Evolutionary conservation across 2,888 invertebrate genomes (phyloP).

Genomic region (Melinaea marsaeus): DNA sequence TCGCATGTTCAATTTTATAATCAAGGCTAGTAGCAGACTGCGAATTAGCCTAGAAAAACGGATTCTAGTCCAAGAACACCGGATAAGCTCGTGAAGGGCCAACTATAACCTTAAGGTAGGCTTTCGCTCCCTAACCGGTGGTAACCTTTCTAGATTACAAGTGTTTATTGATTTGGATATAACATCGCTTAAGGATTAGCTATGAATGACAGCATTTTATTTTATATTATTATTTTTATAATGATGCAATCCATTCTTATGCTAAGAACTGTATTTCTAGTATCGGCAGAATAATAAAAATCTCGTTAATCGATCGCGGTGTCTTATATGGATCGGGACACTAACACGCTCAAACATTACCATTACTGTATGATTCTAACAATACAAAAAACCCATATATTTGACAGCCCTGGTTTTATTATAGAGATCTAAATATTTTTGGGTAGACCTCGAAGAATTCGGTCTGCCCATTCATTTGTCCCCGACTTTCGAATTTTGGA

Average conservation of each 20-base stretch:
- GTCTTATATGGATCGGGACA: slow-evolving; percentile 6
- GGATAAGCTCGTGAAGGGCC: slow-evolving; percentile 32
- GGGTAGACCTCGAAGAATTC: too few species aligned
- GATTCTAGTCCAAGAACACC: slow-evolving; percentile 34
- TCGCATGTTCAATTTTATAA: background rate
- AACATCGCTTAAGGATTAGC: too few species aligned
- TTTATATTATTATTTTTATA: too few species aligned
- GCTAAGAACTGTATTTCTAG: too few species aligned
- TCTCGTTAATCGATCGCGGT: slow-evolving; percentile 10
- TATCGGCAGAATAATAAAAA: background rate
- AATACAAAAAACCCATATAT: too few species aligned
- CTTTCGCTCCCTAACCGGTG: background rate
- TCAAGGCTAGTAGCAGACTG: slow-evolving; percentile 12
- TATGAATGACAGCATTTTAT: too few species aligned
- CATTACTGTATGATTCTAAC: too few species aligned
- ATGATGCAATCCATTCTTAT: too few species aligned
- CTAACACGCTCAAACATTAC: background rate
- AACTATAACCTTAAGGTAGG: slow-evolving; percentile 20
- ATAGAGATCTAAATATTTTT: too few species aligned
- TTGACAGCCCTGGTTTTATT: too few species aligned
- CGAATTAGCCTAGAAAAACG: slow-evolving; percentile 27
- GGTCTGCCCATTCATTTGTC: too few species aligned
- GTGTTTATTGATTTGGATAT: background rate
- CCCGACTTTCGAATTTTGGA: too few species aligned
- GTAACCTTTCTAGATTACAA: background rate